phyloP scores from a whole-genome alignment of 1,140 invertebrate species.

The Dufourea novaeangliae region DNA sequence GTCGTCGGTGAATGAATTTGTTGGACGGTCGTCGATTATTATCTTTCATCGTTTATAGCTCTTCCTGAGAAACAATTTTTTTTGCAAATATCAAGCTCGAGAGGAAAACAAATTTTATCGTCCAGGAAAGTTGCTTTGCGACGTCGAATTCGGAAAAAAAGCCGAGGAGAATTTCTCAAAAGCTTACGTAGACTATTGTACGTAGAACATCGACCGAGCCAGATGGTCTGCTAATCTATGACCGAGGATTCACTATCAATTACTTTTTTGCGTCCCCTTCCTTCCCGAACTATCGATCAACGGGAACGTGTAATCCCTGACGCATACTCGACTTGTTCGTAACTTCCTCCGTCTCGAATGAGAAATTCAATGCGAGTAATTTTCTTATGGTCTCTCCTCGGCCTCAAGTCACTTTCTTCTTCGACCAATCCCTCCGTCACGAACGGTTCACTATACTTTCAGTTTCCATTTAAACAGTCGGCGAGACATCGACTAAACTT shows the following conservation, averaged over 20 bases:
- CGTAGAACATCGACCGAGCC: neutral
- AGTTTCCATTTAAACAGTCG: conserved; percentile 30
- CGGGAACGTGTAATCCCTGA: conserved; percentile 30
- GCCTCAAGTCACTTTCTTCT: conserved; percentile 54
- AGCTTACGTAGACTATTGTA: neutral
- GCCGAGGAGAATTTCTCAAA: too few species aligned
- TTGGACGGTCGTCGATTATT: conserved; percentile 23
- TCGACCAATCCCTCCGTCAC: conserved; percentile 46
- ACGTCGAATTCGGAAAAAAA: neutral
- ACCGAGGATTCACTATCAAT: conserved; percentile 50
- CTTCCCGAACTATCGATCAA: conserved; percentile 53
- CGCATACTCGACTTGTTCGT: conserved; percentile 35
- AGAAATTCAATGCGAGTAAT: conserved; percentile 76
- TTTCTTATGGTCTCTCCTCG: conserved; percentile 77
- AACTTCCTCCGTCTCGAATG: conserved; percentile 63
- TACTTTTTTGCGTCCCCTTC: conserved; percentile 47
- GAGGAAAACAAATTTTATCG: neutral
- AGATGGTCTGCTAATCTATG: conserved; percentile 30
- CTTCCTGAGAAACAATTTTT: neutral
- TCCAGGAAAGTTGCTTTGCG: too few species aligned
- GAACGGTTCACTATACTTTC: conserved; percentile 40
- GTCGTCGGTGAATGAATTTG: conserved; percentile 53
- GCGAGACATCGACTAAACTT: conserved; percentile 44
- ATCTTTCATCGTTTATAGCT: neutral
- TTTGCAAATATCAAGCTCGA: neutral